phyloP scores from a whole-genome alignment of 2,888 invertebrate genomes.

The Mesorhabditis belari region DNA sequence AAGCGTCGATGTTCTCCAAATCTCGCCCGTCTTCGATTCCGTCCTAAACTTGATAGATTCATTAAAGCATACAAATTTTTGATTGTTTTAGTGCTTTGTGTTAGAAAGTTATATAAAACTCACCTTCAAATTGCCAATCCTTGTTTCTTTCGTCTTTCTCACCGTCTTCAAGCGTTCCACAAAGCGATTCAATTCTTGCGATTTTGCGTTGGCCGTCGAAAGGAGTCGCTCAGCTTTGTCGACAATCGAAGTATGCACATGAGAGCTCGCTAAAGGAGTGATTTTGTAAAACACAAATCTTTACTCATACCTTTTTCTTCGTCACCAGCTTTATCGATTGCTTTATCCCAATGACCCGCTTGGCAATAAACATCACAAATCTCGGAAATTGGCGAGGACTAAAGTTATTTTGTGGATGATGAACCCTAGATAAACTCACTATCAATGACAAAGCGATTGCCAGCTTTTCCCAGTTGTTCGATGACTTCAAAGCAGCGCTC shows the following conservation, averaged over 20 bases:
- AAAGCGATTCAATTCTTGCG: conserved; percentile 5
- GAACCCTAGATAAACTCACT: conserved; percentile 1
- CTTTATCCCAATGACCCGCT: conserved; percentile 9
- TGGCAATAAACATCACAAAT: conserved; percentile 7
- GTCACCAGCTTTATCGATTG: conserved; percentile 1
- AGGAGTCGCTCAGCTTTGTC: background rate
- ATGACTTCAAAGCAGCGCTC: background rate
- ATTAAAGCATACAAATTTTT: too few species aligned
- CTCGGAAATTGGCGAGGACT: background rate
- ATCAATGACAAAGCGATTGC: too few species aligned
- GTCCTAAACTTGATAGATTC: background rate
- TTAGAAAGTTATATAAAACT: too few species aligned
- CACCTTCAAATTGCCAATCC: conserved; percentile 21
- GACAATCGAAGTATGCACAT: background rate
- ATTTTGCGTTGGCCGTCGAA: background rate
- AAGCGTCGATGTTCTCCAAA: conserved; percentile 11
- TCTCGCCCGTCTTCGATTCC: conserved; percentile 8
- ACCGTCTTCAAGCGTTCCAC: conserved; percentile 23
- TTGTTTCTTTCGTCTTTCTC: conserved; percentile 24
- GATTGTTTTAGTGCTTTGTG: too few species aligned
- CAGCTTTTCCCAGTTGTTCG: background rate
- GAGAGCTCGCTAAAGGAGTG: background rate
- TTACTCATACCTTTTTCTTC: background rate
- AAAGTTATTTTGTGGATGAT: too few species aligned
- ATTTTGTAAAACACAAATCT: background rate